Evolutionary conservation across 2,888 invertebrate species (phyloP), one percentile per base, ranked within the genome.

Genomic region (Athrips mouffetella): DNA sequence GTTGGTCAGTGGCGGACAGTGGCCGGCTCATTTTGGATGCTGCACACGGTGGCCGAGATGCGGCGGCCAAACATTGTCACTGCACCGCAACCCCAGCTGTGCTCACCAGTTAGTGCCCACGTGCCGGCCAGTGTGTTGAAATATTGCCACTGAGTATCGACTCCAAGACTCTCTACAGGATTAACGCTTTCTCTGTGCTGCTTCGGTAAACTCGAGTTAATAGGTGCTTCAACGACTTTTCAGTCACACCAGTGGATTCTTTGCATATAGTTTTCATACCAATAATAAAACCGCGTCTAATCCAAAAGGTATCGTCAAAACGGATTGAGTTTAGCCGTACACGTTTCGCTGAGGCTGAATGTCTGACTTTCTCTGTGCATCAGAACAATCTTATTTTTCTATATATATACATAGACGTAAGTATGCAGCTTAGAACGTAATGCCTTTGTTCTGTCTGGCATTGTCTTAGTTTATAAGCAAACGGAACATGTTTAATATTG

Each of bases 21-120:
- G 63, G 52, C 53, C 59, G 52, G 58, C 58, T 81, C 76, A 83
- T 83, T 80, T 80, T 58, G 74, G 73, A 81, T 78, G 76, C 76
- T 63, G 65, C 65, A 71, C 71, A 72, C 73, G 73, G 58, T 25
- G 57, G 57, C 65, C 70, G 67, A 69, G 76, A 77, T 74, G 79
- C 70, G 76, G 75, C 70, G 65, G 61, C 76, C 76, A 77, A 82
- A 83, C 82, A 84, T 80, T 81, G 82, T 79, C 76, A 69, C 66
- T 70, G 72, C 74, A 73, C 81, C 80, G 65, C 80, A 76, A 66
- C 76, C 70, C 73, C 80, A 80, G 80, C 82, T 82, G 82, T 70
- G 79, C 70, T 70, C 77, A 64, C 78, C 77, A 76, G 80, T 80
- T 82, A 80, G 73, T 75, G 76, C 70, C 68, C 74, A 63, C 73